Evolutionary conservation across 2,113 vertebrate species (phyloP).

Genomic region (Thamnophis sirtalis): DNA sequence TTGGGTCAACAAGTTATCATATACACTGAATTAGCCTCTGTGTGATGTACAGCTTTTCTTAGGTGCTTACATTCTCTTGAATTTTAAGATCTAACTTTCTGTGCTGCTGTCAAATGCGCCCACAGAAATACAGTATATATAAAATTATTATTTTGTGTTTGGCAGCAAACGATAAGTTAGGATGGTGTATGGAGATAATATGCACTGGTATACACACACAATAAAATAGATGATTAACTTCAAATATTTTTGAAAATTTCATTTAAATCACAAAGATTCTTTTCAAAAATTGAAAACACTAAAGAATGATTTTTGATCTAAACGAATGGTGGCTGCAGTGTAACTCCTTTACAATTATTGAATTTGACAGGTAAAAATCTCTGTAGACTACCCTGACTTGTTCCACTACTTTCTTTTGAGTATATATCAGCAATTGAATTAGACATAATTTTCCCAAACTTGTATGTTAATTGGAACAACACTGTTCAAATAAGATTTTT

Average conservation of each 20-base stretch:
- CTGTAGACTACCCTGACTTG: not conserved
- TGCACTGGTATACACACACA: not conserved
- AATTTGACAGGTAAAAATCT: not conserved
- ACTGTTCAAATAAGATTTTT: not conserved
- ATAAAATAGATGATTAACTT: slow-evolving; percentile 19
- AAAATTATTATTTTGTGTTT: not conserved
- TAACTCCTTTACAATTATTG: not conserved
- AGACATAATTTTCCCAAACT: not conserved
- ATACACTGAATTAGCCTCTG: not conserved
- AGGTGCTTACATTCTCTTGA: not conserved
- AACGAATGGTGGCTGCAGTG: not conserved
- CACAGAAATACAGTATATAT: not conserved
- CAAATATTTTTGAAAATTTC: slow-evolving; percentile 4
- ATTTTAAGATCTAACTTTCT: not conserved
- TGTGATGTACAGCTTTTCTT: not conserved
- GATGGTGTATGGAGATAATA: not conserved
- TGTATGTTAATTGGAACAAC: slow-evolving; percentile 3
- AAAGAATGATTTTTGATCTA: slow-evolving; percentile 1
- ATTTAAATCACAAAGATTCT: not conserved
- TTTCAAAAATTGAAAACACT: slow-evolving; percentile 4
- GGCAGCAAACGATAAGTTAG: not conserved
- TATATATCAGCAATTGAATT: not conserved
- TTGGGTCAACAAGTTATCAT: not conserved
- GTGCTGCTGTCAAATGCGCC: not conserved
- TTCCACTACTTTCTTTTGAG: not conserved